These are phyloP conservation scores for Epistrophe eligans DNA, from an alignment of 2,888 invertebrate genomes.

Conservation along the genomic window DNA sequence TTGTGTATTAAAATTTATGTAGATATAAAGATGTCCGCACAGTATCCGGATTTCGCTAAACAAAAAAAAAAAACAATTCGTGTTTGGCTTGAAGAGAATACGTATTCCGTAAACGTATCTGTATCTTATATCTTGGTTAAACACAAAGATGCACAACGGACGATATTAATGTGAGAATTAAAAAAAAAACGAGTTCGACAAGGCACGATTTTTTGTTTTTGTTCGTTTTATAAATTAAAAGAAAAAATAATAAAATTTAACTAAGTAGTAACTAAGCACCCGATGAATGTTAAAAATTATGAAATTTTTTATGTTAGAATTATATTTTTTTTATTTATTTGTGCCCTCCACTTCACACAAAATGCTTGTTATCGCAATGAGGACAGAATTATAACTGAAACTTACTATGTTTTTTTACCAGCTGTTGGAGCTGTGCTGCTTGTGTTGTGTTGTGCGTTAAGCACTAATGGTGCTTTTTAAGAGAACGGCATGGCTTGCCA, in stretches of 20 bases:
- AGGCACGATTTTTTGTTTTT: constrained; percentile 47
- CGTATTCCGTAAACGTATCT: constrained; percentile 42
- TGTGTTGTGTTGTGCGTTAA: background rate
- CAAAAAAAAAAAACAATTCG: background rate
- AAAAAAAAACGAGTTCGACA: constrained; percentile 39
- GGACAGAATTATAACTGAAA: constrained; percentile 49
- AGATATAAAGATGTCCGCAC: background rate
- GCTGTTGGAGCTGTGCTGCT: constrained; percentile 6
- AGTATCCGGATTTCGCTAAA: constrained; percentile 48
- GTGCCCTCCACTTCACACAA: constrained; percentile 42
- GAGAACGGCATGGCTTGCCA: constrained; percentile 6
- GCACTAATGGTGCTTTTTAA: constrained; percentile 7
- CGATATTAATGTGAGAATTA: constrained; percentile 50
- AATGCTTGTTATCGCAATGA: constrained; percentile 58
- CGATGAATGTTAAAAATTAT: constrained; percentile 23
- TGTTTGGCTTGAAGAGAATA: background rate
- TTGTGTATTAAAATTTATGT: background rate
- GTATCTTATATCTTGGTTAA: constrained; percentile 34
- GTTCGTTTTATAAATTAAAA: background rate
- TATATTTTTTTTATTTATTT: background rate
- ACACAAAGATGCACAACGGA: constrained; percentile 41
- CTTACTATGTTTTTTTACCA: constrained; percentile 6
- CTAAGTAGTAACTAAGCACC: constrained; percentile 54
- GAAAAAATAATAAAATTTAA: background rate
- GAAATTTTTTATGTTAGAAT: constrained; percentile 15